A percentile compares a stretch with the other conserved stretches of the same genome.
Evolutionary conservation across 2,888 invertebrate species (phyloP).

Genomic region (Catocala fraxini): DNA sequence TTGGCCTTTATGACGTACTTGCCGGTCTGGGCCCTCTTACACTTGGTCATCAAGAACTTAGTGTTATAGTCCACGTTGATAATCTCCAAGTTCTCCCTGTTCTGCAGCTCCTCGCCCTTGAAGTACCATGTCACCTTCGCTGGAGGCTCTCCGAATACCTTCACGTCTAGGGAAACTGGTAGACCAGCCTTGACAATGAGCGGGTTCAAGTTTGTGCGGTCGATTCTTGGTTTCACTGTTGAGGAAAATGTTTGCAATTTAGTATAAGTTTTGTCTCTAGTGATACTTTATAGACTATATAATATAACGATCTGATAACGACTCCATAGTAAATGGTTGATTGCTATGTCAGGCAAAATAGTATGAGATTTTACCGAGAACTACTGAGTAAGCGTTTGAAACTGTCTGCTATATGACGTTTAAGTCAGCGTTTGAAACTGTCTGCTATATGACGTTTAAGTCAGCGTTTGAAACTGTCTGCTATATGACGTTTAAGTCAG

Average conservation of each 20-base stretch:
- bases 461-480: no score
- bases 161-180: constrained; percentile 94
- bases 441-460: no score
- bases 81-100: constrained; percentile 90
- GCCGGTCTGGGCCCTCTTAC: constrained; percentile 94
- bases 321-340: no score
- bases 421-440: no score
- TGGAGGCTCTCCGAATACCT: constrained; percentile 97
- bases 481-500: no score
- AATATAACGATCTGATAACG: no score
- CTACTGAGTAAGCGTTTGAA: no score
- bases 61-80: constrained; percentile 96
- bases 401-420: no score
- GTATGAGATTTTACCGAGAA: no score
- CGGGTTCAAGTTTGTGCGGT: constrained; percentile 95
- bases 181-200: constrained; percentile 95
- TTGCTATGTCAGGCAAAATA: no score
- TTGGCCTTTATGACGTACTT: constrained; percentile 96
- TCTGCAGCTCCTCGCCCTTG: constrained; percentile 89
- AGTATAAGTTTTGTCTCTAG: no score
- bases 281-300: no score
- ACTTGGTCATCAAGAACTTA: constrained; percentile 94
- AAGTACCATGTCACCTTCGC: constrained; percentile 97
- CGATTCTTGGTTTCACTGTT: constrained; percentile 97
- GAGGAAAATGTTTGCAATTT: background rate